A percentile compares a stretch with the other conserved stretches of the same genome.
phyloP scores from a whole-genome alignment of 2,113 vertebrate species.

The Geococcyx californianus region DNA sequence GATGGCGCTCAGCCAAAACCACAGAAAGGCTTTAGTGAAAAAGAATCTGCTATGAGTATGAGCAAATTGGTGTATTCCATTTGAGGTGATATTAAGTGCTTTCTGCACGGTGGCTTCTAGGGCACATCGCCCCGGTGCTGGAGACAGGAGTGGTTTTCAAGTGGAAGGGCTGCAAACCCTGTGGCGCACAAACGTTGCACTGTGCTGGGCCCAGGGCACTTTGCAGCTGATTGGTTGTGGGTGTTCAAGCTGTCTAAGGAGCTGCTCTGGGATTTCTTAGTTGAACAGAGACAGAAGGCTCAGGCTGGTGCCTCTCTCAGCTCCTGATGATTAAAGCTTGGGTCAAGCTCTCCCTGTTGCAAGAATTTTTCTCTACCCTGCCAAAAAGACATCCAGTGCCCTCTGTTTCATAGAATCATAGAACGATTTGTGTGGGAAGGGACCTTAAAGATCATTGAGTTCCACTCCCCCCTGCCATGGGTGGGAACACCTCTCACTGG shows the following conservation, averaged over 20 bases:
- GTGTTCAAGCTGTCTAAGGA: fast-evolving
- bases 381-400: background rate
- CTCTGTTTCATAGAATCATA: no score
- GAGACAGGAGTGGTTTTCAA: background rate
- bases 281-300: background rate
- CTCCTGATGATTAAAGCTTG: background rate
- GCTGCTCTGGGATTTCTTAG: background rate
- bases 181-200: background rate
- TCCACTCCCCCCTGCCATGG: no score
- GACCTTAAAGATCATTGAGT: no score
- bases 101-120: background rate
- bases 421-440: no score
- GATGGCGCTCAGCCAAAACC: conserved; percentile 20
- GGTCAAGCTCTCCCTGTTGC: background rate
- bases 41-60: background rate
- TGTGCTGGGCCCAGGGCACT: background rate
- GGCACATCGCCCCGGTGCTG: fast-evolving
- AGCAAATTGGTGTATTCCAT: background rate
- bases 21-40: conserved; percentile 19
- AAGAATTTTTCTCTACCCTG: background rate
- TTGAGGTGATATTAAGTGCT: background rate
- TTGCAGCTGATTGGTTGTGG: fast-evolving
- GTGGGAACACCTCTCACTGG: no score
- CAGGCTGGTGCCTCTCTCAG: background rate
- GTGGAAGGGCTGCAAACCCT: background rate